These are phyloP conservation scores for Podocnemis expansa DNA, from an alignment of 2,113 vertebrate genomes.

Conservation along the genomic window DNA sequence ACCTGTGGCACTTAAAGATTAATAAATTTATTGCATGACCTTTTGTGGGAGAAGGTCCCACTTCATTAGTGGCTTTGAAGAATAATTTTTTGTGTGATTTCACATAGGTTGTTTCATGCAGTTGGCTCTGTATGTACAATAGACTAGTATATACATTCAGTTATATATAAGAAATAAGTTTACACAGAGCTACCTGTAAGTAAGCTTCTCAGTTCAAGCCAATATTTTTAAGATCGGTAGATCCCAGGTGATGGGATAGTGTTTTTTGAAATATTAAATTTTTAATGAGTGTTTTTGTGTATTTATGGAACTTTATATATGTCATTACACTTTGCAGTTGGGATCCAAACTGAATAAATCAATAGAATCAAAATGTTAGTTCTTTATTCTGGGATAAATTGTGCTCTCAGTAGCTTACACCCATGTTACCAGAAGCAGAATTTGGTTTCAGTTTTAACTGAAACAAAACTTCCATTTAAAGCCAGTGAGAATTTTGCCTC, in stretches of 20 bases:
- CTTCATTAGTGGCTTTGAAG: no score
- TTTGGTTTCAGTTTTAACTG: background rate
- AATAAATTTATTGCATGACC: no score
- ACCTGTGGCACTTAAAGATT: no score
- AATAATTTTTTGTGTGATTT: background rate
- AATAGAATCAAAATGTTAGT: background rate
- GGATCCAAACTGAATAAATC: background rate
- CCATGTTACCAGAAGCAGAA: background rate
- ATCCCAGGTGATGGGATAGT: background rate
- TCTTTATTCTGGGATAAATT: background rate
- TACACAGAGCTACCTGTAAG: constrained; percentile 1
- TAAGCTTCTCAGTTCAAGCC: background rate
- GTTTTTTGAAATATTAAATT: background rate
- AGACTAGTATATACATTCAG: background rate
- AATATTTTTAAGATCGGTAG: background rate
- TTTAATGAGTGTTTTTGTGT: background rate
- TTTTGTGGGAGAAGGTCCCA: no score
- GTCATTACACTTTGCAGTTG: background rate
- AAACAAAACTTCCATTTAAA: background rate
- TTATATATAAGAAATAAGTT: background rate
- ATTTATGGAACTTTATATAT: background rate
- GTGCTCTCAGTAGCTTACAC: background rate
- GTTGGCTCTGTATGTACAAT: background rate
- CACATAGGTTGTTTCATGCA: background rate
- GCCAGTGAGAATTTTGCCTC: background rate